Evolutionary conservation across 2,797 vertebrate genomes (phyloP).

Genomic region (Pempheris klunzingeri): DNA sequence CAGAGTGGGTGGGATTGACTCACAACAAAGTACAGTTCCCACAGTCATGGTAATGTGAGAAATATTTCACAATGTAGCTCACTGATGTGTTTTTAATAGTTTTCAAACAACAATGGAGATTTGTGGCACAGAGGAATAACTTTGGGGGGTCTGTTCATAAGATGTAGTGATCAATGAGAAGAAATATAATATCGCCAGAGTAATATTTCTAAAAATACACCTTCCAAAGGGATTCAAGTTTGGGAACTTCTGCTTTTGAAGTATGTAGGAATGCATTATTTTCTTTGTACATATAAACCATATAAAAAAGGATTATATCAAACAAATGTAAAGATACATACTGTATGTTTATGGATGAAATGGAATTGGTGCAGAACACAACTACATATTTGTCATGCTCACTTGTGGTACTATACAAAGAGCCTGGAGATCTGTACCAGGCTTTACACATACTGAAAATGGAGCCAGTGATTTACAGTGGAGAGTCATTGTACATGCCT

Average conservation of each 20-base stretch:
- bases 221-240: not conserved
- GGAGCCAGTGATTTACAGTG: constrained; percentile 31
- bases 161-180: not conserved
- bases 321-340: constrained; percentile 11
- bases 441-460: constrained; percentile 8
- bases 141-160: not conserved
- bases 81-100: not conserved
- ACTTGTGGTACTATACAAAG: constrained; percentile 22
- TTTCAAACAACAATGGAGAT: not conserved
- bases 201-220: not conserved
- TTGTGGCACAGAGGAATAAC: not conserved
- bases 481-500: constrained; percentile 21
- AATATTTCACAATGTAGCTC: not conserved
- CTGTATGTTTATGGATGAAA: constrained; percentile 1
- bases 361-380: not conserved
- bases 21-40: not conserved
- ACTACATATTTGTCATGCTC: constrained; percentile 4
- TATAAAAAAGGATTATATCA: not conserved
- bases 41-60: not conserved
- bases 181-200: not conserved
- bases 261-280: not conserved
- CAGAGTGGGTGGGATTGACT: not conserved
- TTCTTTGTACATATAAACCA: not conserved
- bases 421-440: constrained; percentile 16
- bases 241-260: not conserved